Evolutionary conservation across 2,888 invertebrate species (phyloP).

Genomic region (Nomada lathburiana): DNA sequence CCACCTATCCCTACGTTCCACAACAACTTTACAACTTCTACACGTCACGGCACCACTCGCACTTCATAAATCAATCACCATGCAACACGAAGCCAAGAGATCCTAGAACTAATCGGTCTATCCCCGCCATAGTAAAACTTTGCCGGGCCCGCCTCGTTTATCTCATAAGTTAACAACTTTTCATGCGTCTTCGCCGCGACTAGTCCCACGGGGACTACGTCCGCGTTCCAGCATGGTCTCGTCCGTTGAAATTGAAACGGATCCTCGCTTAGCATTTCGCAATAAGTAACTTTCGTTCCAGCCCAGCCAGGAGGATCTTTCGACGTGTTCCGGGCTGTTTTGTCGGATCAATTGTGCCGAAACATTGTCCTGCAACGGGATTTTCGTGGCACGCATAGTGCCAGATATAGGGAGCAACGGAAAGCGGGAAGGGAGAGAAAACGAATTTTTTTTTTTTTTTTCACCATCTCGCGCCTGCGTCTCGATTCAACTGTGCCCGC

Average conservation of each 20-base stretch:
- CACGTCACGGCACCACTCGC: not conserved
- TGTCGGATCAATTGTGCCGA: constrained; percentile 24
- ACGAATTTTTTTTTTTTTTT: constrained; percentile 17
- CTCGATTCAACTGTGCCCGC: constrained; percentile 2
- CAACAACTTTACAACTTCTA: not conserved
- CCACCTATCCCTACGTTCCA: not conserved
- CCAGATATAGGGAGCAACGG: not conserved
- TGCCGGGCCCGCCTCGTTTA: no score
- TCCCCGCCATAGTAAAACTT: no score
- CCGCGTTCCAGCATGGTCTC: constrained; percentile 10
- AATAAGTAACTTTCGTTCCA: constrained; percentile 42
- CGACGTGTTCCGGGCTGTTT: constrained; percentile 63
- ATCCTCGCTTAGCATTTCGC: constrained; percentile 40
- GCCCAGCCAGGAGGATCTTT: constrained; percentile 9
- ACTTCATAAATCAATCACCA: not conserved
- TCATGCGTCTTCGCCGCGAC: constrained; percentile 28
- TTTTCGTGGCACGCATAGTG: constrained; percentile 58
- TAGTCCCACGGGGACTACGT: constrained; percentile 26
- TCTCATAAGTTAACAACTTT: constrained; percentile 49
- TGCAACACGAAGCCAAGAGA: not conserved
- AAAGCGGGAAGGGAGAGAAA: not conserved
- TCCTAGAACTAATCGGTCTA: not conserved
- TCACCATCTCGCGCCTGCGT: constrained; percentile 55
- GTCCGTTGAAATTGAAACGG: constrained; percentile 44
- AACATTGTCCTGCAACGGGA: constrained; percentile 55